phyloP scores from a whole-genome alignment of 2,888 invertebrate genomes.

The Colostygia pectinataria region DNA sequence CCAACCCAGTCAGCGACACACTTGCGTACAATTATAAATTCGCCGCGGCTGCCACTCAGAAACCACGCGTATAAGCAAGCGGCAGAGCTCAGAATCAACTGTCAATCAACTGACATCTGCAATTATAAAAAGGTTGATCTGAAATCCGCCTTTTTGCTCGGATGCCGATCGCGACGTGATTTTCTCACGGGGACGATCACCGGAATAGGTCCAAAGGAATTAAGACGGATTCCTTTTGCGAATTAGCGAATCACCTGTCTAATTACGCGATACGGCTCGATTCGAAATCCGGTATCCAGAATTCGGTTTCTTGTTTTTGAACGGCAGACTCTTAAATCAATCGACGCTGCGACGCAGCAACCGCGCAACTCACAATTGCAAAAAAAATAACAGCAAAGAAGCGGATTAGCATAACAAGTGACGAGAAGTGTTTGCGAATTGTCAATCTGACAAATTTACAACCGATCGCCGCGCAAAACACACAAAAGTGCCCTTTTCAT shows the following conservation, averaged over 20 bases:
- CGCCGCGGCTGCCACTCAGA: constrained; percentile 28
- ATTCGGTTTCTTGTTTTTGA: constrained; percentile 40
- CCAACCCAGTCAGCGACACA: constrained; percentile 5
- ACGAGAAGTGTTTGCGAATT: constrained; percentile 69
- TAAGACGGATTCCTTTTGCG: constrained; percentile 72
- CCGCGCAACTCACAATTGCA: constrained; percentile 34
- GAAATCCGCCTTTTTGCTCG: constrained; percentile 66
- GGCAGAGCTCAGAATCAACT: constrained; percentile 50
- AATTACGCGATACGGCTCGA: constrained; percentile 61
- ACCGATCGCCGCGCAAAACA: constrained; percentile 69
- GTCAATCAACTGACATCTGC: constrained; percentile 52
- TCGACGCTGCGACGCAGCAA: constrained; percentile 31
- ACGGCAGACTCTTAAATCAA: constrained; percentile 33
- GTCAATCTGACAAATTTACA: constrained; percentile 80
- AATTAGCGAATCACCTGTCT: constrained; percentile 82
- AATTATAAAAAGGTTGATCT: constrained; percentile 56
- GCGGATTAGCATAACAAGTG: constrained; percentile 79
- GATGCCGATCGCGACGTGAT: constrained; percentile 78
- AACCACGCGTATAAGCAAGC: constrained; percentile 29
- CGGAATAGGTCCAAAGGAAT: constrained; percentile 54
- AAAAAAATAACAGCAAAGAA: constrained; percentile 50
- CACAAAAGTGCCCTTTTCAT: constrained; percentile 78
- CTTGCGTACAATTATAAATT: constrained; percentile 29
- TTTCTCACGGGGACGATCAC: constrained; percentile 70
- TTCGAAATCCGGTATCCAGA: constrained; percentile 56